phyloP scores from a whole-genome alignment of 1,140 invertebrate genomes.

The Neotoxoptera formosana region DNA sequence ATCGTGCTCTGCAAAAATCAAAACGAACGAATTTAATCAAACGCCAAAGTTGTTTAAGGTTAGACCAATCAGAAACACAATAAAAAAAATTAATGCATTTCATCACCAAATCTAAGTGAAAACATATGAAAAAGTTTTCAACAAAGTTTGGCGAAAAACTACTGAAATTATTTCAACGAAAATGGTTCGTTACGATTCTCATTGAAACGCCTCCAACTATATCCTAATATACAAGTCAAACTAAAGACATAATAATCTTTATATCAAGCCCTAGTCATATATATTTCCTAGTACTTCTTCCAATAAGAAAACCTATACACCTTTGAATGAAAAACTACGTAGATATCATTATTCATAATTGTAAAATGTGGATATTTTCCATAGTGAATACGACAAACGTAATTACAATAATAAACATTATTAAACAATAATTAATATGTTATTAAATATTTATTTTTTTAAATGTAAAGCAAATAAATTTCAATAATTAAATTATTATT shows the following conservation, averaged over 20 bases:
- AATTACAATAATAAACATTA: background rate
- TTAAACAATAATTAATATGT: background rate
- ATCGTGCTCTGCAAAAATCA: background rate
- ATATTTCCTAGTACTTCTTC: background rate
- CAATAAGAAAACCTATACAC: background rate
- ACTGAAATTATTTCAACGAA: background rate
- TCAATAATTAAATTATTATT: no score
- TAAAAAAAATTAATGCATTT: background rate
- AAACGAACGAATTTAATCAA: conserved; percentile 5
- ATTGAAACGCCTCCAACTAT: background rate
- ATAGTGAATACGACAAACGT: background rate
- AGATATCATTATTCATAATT: background rate
- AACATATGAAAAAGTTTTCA: background rate
- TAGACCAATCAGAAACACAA: background rate
- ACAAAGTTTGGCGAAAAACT: background rate
- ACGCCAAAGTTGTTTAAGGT: background rate
- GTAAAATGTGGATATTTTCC: background rate
- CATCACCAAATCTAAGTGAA: background rate
- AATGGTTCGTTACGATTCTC: conserved; percentile 29
- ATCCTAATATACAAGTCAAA: background rate
- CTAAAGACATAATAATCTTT: background rate
- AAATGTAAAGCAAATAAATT: background rate
- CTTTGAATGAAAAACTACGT: background rate
- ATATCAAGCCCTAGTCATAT: background rate
- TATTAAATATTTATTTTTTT: background rate